Evolutionary conservation across 2,113 vertebrate genomes (phyloP).

Genomic region (Morphnarchus princeps): DNA sequence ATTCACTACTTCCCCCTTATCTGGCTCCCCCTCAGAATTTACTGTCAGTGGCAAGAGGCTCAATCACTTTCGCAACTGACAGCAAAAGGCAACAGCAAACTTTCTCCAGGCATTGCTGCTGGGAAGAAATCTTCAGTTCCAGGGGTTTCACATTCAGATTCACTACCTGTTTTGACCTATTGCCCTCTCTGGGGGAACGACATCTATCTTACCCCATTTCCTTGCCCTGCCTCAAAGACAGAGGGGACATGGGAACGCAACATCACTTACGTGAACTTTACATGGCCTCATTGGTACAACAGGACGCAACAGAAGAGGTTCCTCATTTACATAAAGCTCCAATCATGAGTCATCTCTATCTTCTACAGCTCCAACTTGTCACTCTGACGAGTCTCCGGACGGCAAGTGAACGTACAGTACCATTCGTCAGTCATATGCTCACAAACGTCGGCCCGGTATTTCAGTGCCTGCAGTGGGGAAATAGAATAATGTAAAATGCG

Average conservation of each 20-base stretch:
- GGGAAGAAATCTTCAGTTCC: neutral
- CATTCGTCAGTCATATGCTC: neutral
- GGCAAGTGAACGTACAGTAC: neutral
- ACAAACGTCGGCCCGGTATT: neutral
- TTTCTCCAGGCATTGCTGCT: neutral
- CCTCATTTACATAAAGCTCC: conserved; percentile 26
- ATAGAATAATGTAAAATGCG: neutral
- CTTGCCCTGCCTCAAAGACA: neutral
- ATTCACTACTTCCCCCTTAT: neutral
- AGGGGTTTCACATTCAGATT: neutral
- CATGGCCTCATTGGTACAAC: neutral
- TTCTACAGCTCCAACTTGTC: neutral
- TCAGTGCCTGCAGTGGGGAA: neutral
- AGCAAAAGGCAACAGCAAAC: neutral
- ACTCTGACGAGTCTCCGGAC: neutral
- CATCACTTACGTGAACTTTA: neutral
- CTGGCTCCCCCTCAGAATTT: neutral
- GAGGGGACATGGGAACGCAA: neutral
- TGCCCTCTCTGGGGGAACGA: neutral
- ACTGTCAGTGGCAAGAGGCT: neutral
- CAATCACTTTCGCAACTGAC: neutral
- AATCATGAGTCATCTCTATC: conserved; percentile 11
- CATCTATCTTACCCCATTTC: neutral
- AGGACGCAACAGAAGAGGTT: neutral
- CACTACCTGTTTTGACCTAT: neutral